Base-by-base conservation (phyloP, 2,888 invertebrate genomes). In the Calliopum simillimum region DNA sequence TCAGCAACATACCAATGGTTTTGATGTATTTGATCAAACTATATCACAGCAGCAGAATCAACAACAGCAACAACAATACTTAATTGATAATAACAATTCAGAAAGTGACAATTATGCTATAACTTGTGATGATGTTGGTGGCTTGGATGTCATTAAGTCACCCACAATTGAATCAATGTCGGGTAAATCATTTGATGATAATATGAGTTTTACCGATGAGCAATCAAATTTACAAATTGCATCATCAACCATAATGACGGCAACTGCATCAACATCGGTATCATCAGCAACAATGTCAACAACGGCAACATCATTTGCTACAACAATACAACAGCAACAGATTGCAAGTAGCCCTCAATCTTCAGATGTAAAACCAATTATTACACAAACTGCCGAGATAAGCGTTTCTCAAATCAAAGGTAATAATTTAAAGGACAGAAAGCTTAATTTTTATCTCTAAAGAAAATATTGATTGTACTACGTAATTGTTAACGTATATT, bases 21-120 rank as follows among this genome's bases (percentile, higher is more conserved):
- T 79, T 33, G 82, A 81, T 71, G 74, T 73, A 25, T 14, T 66
- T 25, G 62, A 73, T 63, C 69, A 66, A 49, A 68, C 55, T 56
- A 55, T 33, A 68, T 46, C 64, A 64, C 66, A 33, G 8, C 55
- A 58, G 49, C 64, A n/a, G n/a, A n/a, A n/a, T 70, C 51, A 66
- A 64, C 66, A 33, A 33, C 55, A 58, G 49, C 64, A 33, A 33
- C 55, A 58, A 44, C 64, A 64, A 61, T 41, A 43, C 41, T 21
- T 64, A 21, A 44, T 19, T 13, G 56, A 64, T 58, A 47, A 49
- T 44, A 58, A 82, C 73, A 84, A 84, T 78, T 85, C 85, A 43
- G 86, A 85, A 70, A 86, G 86, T 79, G 86, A 86, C 69, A 83
- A 86, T 73, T 86, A 84, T 81, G 86, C 86, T 47, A 86, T 86